These are phyloP conservation scores for Margaritifera margaritifera DNA, from an alignment of 2,888 invertebrate genomes.

Conservation along the genomic window DNA sequence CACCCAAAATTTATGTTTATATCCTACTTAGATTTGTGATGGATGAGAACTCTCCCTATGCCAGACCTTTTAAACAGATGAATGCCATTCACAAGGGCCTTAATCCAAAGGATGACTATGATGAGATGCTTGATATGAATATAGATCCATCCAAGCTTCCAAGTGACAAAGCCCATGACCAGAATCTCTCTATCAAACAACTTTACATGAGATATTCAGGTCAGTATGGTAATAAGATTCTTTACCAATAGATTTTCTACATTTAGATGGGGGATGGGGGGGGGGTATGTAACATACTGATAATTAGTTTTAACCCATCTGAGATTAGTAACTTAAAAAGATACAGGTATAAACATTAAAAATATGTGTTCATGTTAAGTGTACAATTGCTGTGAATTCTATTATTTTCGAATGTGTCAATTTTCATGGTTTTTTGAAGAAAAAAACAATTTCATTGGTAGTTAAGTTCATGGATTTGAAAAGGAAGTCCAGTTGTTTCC, in stretches of 20 bases:
- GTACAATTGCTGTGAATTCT: too few relatives aligned
- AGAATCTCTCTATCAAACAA: constrained; percentile 63
- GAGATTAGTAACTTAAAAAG: too few relatives aligned
- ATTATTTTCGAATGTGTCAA: too few relatives aligned
- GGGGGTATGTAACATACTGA: too few relatives aligned
- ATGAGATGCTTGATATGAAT: constrained; percentile 35
- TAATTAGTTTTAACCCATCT: too few relatives aligned
- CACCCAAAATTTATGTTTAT: not conserved
- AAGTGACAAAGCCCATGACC: constrained; percentile 58
- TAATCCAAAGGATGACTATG: constrained; percentile 27
- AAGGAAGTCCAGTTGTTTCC: too few relatives aligned
- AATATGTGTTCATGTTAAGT: too few relatives aligned
- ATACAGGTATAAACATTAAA: too few relatives aligned
- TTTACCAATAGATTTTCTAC: not conserved
- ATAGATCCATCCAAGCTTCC: constrained; percentile 38
- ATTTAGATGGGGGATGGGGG: too few relatives aligned
- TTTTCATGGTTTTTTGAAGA: too few relatives aligned
- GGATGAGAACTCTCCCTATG: constrained; percentile 65
- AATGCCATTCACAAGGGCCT: constrained; percentile 45
- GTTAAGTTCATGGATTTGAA: too few relatives aligned
- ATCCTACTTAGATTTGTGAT: constrained; percentile 50
- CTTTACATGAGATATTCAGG: constrained; percentile 60
- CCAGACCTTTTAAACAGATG: constrained; percentile 54
- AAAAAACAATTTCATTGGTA: too few relatives aligned
- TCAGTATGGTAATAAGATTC: constrained; percentile 13